Percentiles rank a stretch among this genome's conserved stretches.
phyloP scores from a whole-genome alignment of 2,113 vertebrate species.

The Cebidichthys violaceus region DNA sequence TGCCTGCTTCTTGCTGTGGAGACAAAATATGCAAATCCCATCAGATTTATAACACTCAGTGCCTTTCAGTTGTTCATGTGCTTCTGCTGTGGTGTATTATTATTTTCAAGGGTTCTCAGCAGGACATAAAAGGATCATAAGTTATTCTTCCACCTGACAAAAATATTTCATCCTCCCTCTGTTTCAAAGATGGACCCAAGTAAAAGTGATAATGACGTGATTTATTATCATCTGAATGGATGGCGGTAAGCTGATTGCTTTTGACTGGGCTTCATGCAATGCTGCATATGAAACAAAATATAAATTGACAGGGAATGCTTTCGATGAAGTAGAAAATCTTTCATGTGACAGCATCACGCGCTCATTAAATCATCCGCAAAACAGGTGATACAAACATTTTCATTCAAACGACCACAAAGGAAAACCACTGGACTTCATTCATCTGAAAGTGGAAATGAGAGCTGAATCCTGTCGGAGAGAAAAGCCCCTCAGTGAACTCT shows the following conservation, averaged over 20 bases:
- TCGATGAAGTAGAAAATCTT: conserved; percentile 62
- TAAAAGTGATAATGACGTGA: conserved; percentile 75
- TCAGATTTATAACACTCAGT: conserved; percentile 78
- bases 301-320: conserved; percentile 74
- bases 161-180: conserved; percentile 63
- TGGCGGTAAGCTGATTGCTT: conserved; percentile 67
- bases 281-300: conserved; percentile 69
- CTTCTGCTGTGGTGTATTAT: conserved; percentile 73
- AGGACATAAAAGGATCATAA: conserved; percentile 79
- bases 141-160: conserved; percentile 82
- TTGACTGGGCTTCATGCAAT: conserved; percentile 65
- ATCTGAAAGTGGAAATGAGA: conserved; percentile 50
- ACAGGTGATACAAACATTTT: conserved; percentile 71
- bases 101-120: conserved; percentile 83
- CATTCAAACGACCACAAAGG: conserved; percentile 61
- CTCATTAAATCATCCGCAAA: conserved; percentile 76
- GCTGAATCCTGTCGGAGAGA: conserved; percentile 32
- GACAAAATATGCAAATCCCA: conserved; percentile 79
- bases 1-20: conserved; percentile 52
- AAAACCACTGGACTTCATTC: conserved; percentile 57
- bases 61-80: conserved; percentile 73
- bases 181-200: conserved; percentile 72
- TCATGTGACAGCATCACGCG: conserved; percentile 77
- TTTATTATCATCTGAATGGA: conserved; percentile 72
- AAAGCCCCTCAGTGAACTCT: conserved; percentile 46